Evolutionary conservation across 37 sponge, comb jelly and placozoan species (phyloP), one percentile per base, ranked within the genome.

Genomic region (Beroe ovata): DNA sequence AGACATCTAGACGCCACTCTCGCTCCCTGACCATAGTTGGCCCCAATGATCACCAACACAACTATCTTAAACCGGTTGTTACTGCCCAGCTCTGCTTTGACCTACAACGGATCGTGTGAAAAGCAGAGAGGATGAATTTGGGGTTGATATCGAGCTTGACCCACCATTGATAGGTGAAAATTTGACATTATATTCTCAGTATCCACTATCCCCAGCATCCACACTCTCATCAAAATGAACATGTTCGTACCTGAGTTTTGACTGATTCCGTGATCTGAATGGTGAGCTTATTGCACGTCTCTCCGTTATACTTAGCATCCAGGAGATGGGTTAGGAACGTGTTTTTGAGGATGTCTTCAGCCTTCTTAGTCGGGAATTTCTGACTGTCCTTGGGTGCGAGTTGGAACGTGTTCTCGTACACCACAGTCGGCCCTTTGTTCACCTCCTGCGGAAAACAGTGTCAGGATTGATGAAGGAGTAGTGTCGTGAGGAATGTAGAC

Each of bases 1-100:
- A 93, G 81, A 64, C 96, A 97, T 16, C 95, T 90, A 60, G 96
- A 95, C 20, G 91, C 99, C 71, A 94, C 91, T 16, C 92, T 64
- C 35, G 96, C 58, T 28, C 95, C 96, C 90, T 95, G 95, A 29
- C 92, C 95, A 11, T 72, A 91, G 81, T 94, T 36, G 42, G 93
- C 71, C 8, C 99, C 99, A 59, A 97, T 97, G 38, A 61, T 93
- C 64, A 97, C 99, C 47, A 89, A 25, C 34, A 91, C 92, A 33
- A 97, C 92, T 16, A 97, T 88, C 90, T 93, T 95, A 90, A 93
- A 95, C 29, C 96, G 38, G 25, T 77, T 77, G 29, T 77, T 77
- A 20, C 54, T 77, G 4, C 84, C 84, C 22, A 77, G 47, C 38
- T 77, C 84, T 18, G 84, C 84, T 42, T 77, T 77, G 4, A 77